Conservation (phyloP, 2,888 invertebrate species). For the Pimpla rufipes region DNA sequence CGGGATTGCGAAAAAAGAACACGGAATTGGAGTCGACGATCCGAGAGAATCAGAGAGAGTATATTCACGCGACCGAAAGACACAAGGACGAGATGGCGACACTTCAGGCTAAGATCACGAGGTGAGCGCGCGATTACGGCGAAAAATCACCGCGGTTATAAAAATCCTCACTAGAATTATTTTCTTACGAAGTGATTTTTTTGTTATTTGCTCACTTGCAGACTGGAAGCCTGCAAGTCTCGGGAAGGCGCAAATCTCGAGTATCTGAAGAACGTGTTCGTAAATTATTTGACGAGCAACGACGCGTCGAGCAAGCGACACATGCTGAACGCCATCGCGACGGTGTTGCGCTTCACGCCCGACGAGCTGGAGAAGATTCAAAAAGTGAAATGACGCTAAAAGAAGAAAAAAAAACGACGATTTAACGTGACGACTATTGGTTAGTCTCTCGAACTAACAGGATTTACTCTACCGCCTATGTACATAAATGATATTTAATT, state of each 20-base stretch:
- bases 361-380: slow-evolving; percentile 88
- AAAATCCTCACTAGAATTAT: neutral
- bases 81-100: slow-evolving; percentile 80
- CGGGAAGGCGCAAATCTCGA: slow-evolving; percentile 95
- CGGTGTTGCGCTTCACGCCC: slow-evolving; percentile 93
- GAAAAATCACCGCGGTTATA: no score
- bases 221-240: slow-evolving; percentile 91
- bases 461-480: slow-evolving; percentile 46
- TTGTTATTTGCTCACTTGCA: slow-evolving; percentile 76
- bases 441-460: neutral
- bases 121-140: slow-evolving; percentile 75
- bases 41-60: slow-evolving; percentile 82
- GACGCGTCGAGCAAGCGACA: slow-evolving; percentile 90
- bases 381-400: slow-evolving; percentile 70
- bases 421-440: slow-evolving; percentile 30
- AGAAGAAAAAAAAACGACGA: neutral
- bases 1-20: slow-evolving; percentile 91
- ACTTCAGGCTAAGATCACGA: slow-evolving; percentile 81
- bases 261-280: slow-evolving; percentile 95
- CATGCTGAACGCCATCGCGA: slow-evolving; percentile 96
- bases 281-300: slow-evolving; percentile 91
- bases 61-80: slow-evolving; percentile 79
- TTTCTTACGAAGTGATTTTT: slow-evolving; percentile 6
- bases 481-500: slow-evolving; percentile 61
- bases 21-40: slow-evolving; percentile 86